phyloP scores from a whole-genome alignment of 2,797 vertebrate genomes.

The Leucoraja ocellata region DNA sequence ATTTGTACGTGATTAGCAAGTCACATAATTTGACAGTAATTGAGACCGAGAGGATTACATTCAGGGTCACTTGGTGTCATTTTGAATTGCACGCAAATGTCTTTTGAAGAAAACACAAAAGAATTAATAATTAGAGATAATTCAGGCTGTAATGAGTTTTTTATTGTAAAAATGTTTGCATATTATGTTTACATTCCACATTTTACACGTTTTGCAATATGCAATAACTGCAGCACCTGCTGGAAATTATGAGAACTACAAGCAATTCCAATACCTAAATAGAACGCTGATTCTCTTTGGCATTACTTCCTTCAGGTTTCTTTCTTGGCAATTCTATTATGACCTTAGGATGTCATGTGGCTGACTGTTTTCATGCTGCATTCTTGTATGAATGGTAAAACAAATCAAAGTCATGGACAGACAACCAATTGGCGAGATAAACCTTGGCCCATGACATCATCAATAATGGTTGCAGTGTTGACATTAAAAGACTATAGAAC shows the following conservation, averaged over 20 bases:
- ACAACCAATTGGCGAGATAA: not conserved
- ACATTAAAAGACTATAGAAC: not conserved
- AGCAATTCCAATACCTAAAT: not conserved
- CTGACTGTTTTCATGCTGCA: not conserved
- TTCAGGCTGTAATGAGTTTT: not conserved
- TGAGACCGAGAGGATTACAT: not conserved
- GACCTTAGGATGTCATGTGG: too few relatives aligned
- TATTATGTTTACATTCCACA: too few relatives aligned
- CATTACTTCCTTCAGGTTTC: not conserved
- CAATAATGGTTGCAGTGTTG: not conserved
- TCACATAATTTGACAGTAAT: not conserved
- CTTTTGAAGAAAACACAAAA: not conserved
- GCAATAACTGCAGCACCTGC: constrained; percentile 19
- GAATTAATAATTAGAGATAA: not conserved
- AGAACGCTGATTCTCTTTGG: not conserved
- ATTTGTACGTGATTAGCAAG: not conserved
- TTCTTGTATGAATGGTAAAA: not conserved
- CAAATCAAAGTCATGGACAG: not conserved
- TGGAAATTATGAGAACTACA: constrained; percentile 8
- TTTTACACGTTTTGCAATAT: not conserved
- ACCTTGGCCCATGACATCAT: not conserved
- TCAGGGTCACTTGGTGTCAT: not conserved
- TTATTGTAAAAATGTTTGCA: not conserved
- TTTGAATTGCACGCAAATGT: not conserved
- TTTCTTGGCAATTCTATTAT: not conserved